Evolutionary conservation across 2,113 vertebrate species (phyloP).

Genomic region (Tauraco erythrolophus): DNA sequence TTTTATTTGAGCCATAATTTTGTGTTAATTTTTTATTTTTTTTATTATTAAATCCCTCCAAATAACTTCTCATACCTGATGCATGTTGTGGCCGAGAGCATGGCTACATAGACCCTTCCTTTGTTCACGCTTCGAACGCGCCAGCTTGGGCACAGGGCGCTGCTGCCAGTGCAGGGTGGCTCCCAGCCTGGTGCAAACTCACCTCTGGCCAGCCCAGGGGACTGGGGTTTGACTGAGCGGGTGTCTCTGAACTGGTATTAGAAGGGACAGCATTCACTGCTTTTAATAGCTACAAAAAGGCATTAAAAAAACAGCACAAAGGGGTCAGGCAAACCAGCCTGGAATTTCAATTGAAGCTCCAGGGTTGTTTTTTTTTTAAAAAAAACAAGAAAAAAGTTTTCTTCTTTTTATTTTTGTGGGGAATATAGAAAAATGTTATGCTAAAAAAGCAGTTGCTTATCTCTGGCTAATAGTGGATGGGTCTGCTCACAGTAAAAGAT

Average conservation of each 20-base stretch:
- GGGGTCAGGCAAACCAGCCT: not conserved
- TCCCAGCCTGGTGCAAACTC: not conserved
- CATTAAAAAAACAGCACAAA: not conserved
- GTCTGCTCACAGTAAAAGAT: not conserved
- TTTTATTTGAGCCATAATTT: not conserved
- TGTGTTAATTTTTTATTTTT: not conserved
- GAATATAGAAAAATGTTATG: not conserved
- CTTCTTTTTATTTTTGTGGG: not conserved
- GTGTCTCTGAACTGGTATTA: not conserved
- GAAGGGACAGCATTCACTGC: not conserved
- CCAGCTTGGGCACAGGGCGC: not conserved
- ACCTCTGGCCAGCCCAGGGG: not conserved
- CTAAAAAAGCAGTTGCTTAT: not conserved
- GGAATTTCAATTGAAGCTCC: not conserved
- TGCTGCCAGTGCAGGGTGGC: not conserved
- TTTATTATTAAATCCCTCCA: not conserved
- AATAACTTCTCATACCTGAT: not conserved
- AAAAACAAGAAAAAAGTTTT: not conserved
- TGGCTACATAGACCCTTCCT: not conserved
- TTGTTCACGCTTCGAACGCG: accelerated
- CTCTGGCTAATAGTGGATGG: not conserved
- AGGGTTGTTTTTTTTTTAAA: not conserved
- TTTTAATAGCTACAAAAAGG: not conserved
- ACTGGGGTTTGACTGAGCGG: not conserved
- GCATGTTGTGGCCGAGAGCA: not conserved